phyloP scores from a whole-genome alignment of 2,888 invertebrate genomes.

The Dryococelus australis region DNA sequence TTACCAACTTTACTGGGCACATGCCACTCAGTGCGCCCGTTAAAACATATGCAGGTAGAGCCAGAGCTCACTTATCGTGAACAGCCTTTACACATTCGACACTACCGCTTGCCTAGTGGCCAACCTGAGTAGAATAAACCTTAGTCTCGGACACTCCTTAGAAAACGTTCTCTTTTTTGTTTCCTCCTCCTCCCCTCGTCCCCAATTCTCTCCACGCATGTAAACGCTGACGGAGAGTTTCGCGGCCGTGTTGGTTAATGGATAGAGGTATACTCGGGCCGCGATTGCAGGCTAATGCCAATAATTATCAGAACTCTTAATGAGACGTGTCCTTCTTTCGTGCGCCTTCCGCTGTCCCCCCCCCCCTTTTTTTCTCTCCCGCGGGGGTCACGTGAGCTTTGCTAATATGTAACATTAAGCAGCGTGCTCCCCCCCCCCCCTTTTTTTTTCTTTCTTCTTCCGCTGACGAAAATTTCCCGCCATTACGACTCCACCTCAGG shows the following conservation, averaged over 20 bases:
- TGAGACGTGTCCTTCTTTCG: conserved; percentile 2
- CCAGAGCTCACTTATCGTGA: too few species aligned
- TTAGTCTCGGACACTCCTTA: background rate
- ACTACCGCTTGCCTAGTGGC: too few species aligned
- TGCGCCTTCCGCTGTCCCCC: background rate
- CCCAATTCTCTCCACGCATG: background rate
- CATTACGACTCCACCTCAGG: background rate
- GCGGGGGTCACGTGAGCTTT: too few species aligned
- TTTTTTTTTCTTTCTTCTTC: too few species aligned
- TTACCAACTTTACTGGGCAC: too few species aligned
- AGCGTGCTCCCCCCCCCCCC: too few species aligned
- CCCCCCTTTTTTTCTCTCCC: background rate
- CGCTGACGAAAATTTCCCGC: too few species aligned
- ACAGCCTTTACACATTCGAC: too few species aligned
- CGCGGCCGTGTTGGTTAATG: conserved; percentile 3
- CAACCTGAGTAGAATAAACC: too few species aligned
- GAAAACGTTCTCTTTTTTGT: background rate
- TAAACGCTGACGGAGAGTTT: background rate
- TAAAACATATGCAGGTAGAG: too few species aligned
- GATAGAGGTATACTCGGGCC: background rate
- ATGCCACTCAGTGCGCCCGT: too few species aligned
- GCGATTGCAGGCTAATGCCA: background rate
- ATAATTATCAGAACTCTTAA: conserved; percentile 5
- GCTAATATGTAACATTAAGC: too few species aligned
- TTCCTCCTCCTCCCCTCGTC: background rate